phyloP scores from a whole-genome alignment of 2,888 invertebrate species.

The Furcula furcula region DNA sequence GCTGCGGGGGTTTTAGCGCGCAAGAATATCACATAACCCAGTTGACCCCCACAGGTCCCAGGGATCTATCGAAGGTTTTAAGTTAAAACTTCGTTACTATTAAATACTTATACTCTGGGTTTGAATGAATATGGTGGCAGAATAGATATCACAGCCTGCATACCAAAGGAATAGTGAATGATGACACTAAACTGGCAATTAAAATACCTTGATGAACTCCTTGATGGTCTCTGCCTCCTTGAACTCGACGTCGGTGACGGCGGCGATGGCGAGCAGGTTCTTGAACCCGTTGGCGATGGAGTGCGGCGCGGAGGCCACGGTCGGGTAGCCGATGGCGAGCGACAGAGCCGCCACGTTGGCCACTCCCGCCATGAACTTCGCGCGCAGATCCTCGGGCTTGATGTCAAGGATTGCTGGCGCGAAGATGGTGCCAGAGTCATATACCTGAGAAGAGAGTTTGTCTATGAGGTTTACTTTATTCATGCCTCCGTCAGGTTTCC shows the following conservation, averaged over 20 bases:
- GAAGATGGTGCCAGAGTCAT: constrained; percentile 99
- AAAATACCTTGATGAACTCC: constrained; percentile 90
- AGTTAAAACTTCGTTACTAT: too few species aligned
- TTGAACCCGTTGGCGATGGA: constrained; percentile 99
- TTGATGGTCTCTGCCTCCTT: constrained; percentile 96
- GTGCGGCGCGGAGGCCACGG: constrained; percentile 98
- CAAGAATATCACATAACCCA: too few species aligned
- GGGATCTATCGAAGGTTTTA: too few species aligned
- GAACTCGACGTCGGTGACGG: constrained; percentile 97
- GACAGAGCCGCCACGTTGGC: constrained; percentile 97
- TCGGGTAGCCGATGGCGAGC: constrained; percentile 97
- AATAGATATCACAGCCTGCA: too few species aligned
- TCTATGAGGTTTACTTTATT: too few species aligned
- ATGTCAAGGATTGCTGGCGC: constrained; percentile 98
- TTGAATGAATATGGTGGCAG: too few species aligned
- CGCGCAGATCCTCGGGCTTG: constrained; percentile 96
- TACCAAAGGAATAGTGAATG: too few species aligned
- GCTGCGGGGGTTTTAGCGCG: too few species aligned
- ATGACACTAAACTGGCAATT: too few species aligned
- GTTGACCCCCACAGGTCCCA: too few species aligned
- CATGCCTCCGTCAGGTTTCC: too few species aligned
- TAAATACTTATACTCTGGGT: too few species aligned
- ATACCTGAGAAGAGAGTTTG: constrained; percentile 84
- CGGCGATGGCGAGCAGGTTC: constrained; percentile 97
- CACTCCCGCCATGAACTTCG: constrained; percentile 95